phyloP scores from a whole-genome alignment of 2,113 vertebrate species.

The Brienomyrus longianalis region DNA sequence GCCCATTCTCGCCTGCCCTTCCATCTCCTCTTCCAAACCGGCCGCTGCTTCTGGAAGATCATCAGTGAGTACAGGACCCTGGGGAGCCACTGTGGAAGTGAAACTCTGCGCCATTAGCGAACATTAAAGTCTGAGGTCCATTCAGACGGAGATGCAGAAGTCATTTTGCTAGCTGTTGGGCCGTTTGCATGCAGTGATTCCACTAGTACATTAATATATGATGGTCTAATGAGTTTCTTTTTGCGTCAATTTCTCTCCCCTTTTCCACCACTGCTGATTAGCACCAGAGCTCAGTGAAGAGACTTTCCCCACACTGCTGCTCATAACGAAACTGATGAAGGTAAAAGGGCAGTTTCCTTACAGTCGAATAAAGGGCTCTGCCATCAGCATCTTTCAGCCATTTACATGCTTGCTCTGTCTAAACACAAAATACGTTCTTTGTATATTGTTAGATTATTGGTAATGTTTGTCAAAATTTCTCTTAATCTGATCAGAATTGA shows the following conservation, averaged over 20 bases:
- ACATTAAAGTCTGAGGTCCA: not conserved
- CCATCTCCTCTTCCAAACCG: conserved; percentile 80
- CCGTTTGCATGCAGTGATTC: not conserved
- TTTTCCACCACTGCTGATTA: conserved; percentile 41
- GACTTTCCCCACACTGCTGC: conserved; percentile 79
- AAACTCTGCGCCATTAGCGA: not conserved
- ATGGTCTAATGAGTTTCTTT: not conserved
- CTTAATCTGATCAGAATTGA: not conserved
- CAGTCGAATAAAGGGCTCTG: not conserved
- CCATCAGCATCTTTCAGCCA: not conserved
- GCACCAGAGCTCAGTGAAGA: conserved; percentile 86
- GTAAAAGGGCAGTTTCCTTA: conserved; percentile 47
- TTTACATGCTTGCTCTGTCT: not conserved
- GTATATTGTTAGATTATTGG: not conserved
- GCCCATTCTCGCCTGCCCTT: conserved; percentile 80
- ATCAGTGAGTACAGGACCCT: conserved; percentile 64
- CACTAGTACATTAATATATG: not conserved
- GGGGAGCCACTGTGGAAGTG: not conserved
- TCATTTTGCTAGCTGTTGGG: not conserved
- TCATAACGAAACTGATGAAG: conserved; percentile 94
- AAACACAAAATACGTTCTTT: not conserved
- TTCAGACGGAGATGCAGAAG: not conserved
- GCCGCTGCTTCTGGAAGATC: conserved; percentile 82
- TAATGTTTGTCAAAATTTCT: not conserved
- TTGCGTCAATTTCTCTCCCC: not conserved